Percentiles rank a stretch among this genome's conserved stretches.
phyloP scores from a whole-genome alignment of 2,113 vertebrate genomes.

The Oceanites oceanicus region DNA sequence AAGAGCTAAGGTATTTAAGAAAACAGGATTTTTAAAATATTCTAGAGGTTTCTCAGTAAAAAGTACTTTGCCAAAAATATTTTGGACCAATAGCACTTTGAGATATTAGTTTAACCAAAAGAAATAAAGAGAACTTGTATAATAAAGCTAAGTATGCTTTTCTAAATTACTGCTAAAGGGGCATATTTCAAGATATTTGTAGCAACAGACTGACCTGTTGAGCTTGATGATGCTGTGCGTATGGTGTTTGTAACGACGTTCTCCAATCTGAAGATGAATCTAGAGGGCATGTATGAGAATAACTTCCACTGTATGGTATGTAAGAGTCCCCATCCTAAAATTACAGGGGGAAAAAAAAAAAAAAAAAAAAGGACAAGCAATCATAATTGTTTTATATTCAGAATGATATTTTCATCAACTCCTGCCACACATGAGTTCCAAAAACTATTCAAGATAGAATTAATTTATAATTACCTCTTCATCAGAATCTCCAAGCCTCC shows the following conservation, averaged over 20 bases:
- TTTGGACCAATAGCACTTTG: not conserved
- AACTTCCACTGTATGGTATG: not conserved
- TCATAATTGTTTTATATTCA: not conserved
- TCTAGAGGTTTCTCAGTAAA: not conserved
- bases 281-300: slow-evolving; percentile 2
- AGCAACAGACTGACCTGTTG: slow-evolving; percentile 54
- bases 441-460: not conserved
- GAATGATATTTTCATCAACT: not conserved
- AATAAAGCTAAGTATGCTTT: not conserved
- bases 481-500: slow-evolving; percentile 72
- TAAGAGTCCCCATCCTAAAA: slow-evolving; percentile 61
- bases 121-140: not conserved
- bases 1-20: not conserved
- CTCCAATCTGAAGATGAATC: slow-evolving; percentile 43
- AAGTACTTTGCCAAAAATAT: not conserved
- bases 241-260: slow-evolving; percentile 1
- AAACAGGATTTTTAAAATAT: not conserved
- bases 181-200: not conserved
- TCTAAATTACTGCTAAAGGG: not conserved
- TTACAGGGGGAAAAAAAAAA: too few relatives aligned
- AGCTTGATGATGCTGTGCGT: not conserved
- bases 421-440: not conserved
- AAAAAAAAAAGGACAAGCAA: not conserved
- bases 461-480: slow-evolving; percentile 75
- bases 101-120: not conserved